Conservation (phyloP, 2,888 invertebrate species). For the Malachius bipustulatus region DNA sequence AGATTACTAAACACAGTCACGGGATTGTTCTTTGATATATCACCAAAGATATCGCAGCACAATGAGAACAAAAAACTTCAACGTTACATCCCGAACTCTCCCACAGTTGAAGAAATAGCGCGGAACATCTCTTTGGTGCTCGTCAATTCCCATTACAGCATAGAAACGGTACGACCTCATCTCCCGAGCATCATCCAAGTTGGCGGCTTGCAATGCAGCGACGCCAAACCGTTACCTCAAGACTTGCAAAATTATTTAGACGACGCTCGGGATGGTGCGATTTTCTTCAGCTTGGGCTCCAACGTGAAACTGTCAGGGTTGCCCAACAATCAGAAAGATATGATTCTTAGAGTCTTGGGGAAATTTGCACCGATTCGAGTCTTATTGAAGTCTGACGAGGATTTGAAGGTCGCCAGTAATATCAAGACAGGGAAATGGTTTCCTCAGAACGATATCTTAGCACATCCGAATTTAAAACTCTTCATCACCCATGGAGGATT, state of each 20-base stretch:
- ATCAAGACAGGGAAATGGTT: no score
- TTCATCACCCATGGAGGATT: no score
- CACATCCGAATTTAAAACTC: no score
- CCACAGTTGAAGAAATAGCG: conserved; percentile 20
- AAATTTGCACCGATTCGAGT: no score
- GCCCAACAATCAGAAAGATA: no score
- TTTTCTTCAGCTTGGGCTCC: conserved; percentile 25
- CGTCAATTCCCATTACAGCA: conserved; percentile 25
- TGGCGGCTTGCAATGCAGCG: conserved; percentile 27
- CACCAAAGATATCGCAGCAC: conserved; percentile 11
- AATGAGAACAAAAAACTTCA: conserved; percentile 17
- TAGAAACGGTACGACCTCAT: conserved; percentile 25
- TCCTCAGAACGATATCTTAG: no score
- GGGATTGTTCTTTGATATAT: conserved; percentile 9
- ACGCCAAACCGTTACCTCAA: conserved; percentile 17
- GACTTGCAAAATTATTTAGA: conserved; percentile 21
- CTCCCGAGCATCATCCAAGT: conserved; percentile 28
- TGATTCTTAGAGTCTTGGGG: no score
- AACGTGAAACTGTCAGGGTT: conserved; percentile 21
- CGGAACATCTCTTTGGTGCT: conserved; percentile 24
- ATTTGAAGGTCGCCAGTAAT: no score
- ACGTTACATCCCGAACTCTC: conserved; percentile 23
- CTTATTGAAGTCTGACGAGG: no score
- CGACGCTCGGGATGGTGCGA: conserved; percentile 21
- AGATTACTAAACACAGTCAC: conserved; percentile 23